These are phyloP conservation scores for Poecilobothrus nobilitatus DNA, from an alignment of 2,888 invertebrate genomes.

Conservation along the genomic window DNA sequence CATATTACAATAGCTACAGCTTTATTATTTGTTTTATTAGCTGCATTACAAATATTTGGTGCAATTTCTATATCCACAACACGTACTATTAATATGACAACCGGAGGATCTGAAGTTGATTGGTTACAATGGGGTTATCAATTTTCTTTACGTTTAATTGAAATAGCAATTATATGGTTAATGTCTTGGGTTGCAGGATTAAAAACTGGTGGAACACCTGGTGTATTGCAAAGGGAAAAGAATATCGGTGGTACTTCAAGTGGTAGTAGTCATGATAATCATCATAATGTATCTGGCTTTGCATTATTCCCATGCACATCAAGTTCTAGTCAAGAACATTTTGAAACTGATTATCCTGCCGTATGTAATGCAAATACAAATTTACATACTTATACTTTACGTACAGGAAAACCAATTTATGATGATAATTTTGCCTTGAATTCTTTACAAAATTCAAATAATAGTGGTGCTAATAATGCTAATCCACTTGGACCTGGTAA, in stretches of 20 bases:
- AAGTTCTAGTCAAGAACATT: slow-evolving; percentile 75
- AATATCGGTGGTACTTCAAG: slow-evolving; percentile 4
- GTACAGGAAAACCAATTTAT: slow-evolving; percentile 68
- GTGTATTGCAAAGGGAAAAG: slow-evolving; percentile 7
- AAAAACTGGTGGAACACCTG: slow-evolving; percentile 44
- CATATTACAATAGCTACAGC: slow-evolving; percentile 84
- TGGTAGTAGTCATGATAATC: slow-evolving; percentile 27
- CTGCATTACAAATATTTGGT: slow-evolving; percentile 76
- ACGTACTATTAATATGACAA: slow-evolving; percentile 37
- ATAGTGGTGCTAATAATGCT: slow-evolving; percentile 11
- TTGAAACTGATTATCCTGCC: slow-evolving; percentile 74
- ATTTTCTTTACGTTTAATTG: slow-evolving; percentile 72
- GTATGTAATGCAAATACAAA: slow-evolving; percentile 81
- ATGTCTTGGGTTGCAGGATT: slow-evolving; percentile 81
- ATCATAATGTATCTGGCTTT: slow-evolving; percentile 61
- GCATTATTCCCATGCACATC: slow-evolving; percentile 75
- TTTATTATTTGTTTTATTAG: slow-evolving; percentile 72
- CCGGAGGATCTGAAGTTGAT: slow-evolving; percentile 51
- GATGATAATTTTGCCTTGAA: slow-evolving; percentile 56
- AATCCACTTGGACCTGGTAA: background rate
- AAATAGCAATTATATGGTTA: slow-evolving; percentile 77
- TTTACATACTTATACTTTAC: slow-evolving; percentile 70
- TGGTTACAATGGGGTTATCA: slow-evolving; percentile 94
- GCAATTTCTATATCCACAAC: slow-evolving; percentile 54
- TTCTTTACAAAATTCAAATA: slow-evolving; percentile 35